Percentiles rank a stretch among this genome's conserved stretches.
These are phyloP conservation scores for Rhizomys pruinosus DNA, from an alignment of 2,113 vertebrate species.

Conservation along the genomic window DNA sequence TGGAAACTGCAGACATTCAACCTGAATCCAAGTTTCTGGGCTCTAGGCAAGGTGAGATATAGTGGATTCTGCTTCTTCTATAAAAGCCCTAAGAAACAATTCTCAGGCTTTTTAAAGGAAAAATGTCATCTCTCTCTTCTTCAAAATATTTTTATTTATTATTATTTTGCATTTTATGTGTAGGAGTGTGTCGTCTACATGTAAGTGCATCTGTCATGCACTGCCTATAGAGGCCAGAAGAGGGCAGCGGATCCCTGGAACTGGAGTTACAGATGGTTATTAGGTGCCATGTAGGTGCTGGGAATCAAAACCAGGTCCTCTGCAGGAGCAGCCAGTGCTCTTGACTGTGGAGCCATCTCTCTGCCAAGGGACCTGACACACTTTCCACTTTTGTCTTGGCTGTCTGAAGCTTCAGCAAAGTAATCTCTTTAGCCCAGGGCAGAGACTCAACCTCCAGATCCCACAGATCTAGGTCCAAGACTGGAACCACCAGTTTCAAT, in stretches of 20 bases:
- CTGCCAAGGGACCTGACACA: constrained; percentile 27
- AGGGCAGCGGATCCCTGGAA: too few relatives aligned
- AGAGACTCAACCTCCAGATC: background rate
- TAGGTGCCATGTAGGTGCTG: too few relatives aligned
- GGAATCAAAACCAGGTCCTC: too few relatives aligned
- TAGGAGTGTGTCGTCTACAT: too few relatives aligned
- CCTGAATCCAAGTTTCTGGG: background rate
- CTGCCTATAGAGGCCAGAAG: too few relatives aligned
- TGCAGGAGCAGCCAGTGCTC: too few relatives aligned
- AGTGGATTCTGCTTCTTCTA: background rate
- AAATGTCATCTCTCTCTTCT: background rate
- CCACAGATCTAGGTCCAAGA: background rate
- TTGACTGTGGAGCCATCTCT: too few relatives aligned
- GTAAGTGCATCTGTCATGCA: too few relatives aligned
- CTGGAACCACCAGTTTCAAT: background rate
- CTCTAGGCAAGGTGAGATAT: background rate
- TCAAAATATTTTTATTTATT: too few relatives aligned
- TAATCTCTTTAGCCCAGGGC: constrained; percentile 1
- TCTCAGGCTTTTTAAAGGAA: too few relatives aligned
- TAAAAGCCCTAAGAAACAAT: background rate
- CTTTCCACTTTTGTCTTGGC: constrained; percentile 15
- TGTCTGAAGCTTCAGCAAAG: constrained; percentile 5
- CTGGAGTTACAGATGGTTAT: too few relatives aligned
- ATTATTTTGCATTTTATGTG: too few relatives aligned
- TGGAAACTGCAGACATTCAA: background rate